Base-by-base conservation (phyloP, 2,888 invertebrate species). In the Lasioglossum marginatum region DNA sequence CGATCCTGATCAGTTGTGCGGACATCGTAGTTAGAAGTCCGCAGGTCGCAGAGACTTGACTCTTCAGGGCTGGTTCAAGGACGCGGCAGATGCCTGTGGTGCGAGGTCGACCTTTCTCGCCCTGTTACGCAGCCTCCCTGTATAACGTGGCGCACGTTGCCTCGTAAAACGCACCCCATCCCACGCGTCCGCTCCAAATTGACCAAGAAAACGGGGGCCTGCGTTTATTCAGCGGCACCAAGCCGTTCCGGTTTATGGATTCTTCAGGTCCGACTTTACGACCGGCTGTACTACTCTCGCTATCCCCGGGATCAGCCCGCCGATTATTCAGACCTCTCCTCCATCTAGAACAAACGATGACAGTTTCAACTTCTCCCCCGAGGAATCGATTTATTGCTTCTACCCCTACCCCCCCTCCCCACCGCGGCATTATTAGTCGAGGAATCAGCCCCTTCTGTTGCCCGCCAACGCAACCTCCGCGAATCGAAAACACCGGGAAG, bases 271-370 rank as follows among this genome's bases (percentile, higher is more conserved):
- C 74, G 70, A n/a, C 70, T 85, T 75, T 72, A 79, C 75, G 74
- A 73, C 27, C 34, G 5, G 48, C 48, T 70, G 57, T 66, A 31
- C 81, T 31, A 74, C 68, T 34, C 82, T 80, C n/a, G 71, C 43
- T n/a, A n/a, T 57, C 48, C 27, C 34, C 31, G 43, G 57, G 71
- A 63, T 60, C 77, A 43, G 34, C 43, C 45, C 37, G 27, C 10
- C 23, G 43, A 74, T 83, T 57, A 66, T 66, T 75, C 71, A 23
- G 8, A 16, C 81, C 31, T 74, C 71, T n/a, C 68, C 63, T 48
- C 40, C 57, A 68, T 74, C 85, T 81, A 27, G 68, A 85, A 85
- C 84, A 83, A 83, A 85, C 43, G 79, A 85, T 66, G 75, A 83
- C 79, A 76, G 79, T 71, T 75, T 83, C 37, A 83, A 72, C 52